Evolutionary conservation across 2,888 invertebrate genomes (phyloP), one percentile per base, ranked within the genome.

Genomic region (Morinoia aosen): DNA sequence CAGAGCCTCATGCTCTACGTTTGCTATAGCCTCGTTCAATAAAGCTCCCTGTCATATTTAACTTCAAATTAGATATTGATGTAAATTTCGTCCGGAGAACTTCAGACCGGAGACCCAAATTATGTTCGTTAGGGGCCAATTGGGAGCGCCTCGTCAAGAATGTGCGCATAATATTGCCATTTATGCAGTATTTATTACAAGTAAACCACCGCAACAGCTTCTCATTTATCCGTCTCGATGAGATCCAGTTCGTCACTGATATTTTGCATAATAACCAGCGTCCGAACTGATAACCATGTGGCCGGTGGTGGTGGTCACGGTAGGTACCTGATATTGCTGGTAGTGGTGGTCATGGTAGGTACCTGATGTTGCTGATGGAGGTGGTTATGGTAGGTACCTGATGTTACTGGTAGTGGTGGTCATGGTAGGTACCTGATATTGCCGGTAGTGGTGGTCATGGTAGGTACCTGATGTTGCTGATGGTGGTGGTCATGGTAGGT

Each of bases 211-310:
- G 57, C 57, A 10, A 57, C 57, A 33, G 33, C 19, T 48, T 12
- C 58, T 25, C 11, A 57, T 93, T 48, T 57, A 57, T 93, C 93
- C 57, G 25, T 57, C 48, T 48, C 25, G 10, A 39, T 57, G 57
- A 33, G 56, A 0, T 57, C 25, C 93, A 93, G 57, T 93, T 93
- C 93, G 58, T 93, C 93, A 93, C 57, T 57, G 40, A 48, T 25
- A 93, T 33, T 93, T 93, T 93, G 93, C 93, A 93, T 93, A 93
- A 93, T 93, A 57, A 93, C 40, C 93, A 19, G n/a, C 39, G 88
- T 61, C 61, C 19, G 14, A 19, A 61, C 16, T 61, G 48, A 48
- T 48, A 48, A 48, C 48, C 48, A 48, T 48, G 48, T 5, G 48
- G 48, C 48, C 48, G 48, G 48, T 48, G 5, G 48, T 48, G 48